Percentiles rank a stretch among this genome's conserved stretches.
These are phyloP conservation scores for Aradophagus sp. DNA, from an alignment of 1,140 invertebrate genomes.

Conservation along the genomic window DNA sequence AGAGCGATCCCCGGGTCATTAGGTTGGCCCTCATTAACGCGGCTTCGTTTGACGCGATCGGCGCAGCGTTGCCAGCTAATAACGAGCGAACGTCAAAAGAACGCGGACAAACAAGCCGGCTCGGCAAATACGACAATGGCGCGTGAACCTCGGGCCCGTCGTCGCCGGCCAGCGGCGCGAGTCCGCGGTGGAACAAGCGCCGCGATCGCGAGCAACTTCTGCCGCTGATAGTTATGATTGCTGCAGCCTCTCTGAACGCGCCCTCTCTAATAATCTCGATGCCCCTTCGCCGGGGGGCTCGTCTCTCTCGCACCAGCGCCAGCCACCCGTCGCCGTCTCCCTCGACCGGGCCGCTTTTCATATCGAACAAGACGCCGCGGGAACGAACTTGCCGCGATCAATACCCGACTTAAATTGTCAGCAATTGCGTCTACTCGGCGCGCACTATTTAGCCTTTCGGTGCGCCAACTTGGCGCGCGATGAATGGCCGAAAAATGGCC, in stretches of 20 bases:
- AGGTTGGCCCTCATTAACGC: constrained; percentile 34
- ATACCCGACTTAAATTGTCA: no score
- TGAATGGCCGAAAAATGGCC: constrained; percentile 21
- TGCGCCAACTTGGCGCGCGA: no score
- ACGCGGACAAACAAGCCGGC: constrained; percentile 53
- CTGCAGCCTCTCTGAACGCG: no score
- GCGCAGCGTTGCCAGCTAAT: constrained; percentile 51
- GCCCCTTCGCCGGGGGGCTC: no score
- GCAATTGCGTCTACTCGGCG: no score
- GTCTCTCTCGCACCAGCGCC: constrained; percentile 50
- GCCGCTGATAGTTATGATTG: constrained; percentile 70
- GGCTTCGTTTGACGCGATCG: constrained; percentile 35
- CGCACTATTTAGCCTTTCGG: no score
- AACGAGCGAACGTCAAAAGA: constrained; percentile 57
- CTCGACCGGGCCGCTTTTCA: no score
- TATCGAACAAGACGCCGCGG: constrained; percentile 54
- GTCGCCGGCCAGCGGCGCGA: constrained; percentile 43
- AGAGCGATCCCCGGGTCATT: constrained; percentile 18
- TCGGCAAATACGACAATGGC: constrained; percentile 51
- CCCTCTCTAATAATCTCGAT: no score
- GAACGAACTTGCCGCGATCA: no score
- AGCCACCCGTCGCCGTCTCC: constrained; percentile 37
- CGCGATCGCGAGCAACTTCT: constrained; percentile 65
- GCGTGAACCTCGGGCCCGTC: constrained; percentile 27
- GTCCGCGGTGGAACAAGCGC: constrained; percentile 67